Evolutionary conservation across 2,888 invertebrate species (phyloP).

Genomic region (Nomada lathburiana): DNA sequence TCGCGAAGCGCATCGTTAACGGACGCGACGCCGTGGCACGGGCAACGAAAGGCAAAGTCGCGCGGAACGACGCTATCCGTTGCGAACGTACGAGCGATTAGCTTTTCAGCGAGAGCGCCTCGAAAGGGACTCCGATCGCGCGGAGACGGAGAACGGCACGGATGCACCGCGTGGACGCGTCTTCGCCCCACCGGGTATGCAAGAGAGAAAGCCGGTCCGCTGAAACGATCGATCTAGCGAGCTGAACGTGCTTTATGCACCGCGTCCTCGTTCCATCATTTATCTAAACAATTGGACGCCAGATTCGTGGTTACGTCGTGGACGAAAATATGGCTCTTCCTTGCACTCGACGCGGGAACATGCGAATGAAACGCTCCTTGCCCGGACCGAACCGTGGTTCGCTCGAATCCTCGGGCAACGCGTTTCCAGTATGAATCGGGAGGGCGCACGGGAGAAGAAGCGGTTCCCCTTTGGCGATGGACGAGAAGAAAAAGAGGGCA

Average conservation of each 20-base stretch:
- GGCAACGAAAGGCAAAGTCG: no score
- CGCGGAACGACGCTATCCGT: no score
- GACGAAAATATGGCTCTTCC: constrained; percentile 27
- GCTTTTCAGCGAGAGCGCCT: constrained; percentile 49
- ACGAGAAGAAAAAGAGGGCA: constrained; percentile 60
- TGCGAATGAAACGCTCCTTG: no score
- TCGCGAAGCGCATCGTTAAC: no score
- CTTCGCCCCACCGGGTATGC: constrained; percentile 72
- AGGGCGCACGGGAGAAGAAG: no score
- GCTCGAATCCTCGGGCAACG: constrained; percentile 1
- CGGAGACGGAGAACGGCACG: constrained; percentile 31
- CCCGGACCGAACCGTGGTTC: no score
- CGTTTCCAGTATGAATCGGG: no score
- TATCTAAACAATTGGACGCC: constrained; percentile 78
- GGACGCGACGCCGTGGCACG: no score
- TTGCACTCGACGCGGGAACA: no score
- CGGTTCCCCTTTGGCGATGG: constrained; percentile 36
- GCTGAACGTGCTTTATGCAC: constrained; percentile 76
- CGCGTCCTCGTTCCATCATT: constrained; percentile 78
- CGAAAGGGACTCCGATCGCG: constrained; percentile 32
- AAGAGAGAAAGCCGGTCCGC: constrained; percentile 77
- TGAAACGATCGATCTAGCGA: constrained; percentile 72
- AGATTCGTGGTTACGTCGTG: constrained; percentile 65
- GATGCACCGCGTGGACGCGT: background rate
- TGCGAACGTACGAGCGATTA: no score